phyloP scores from a whole-genome alignment of 1,140 invertebrate species.

The Heliothis virescens region DNA sequence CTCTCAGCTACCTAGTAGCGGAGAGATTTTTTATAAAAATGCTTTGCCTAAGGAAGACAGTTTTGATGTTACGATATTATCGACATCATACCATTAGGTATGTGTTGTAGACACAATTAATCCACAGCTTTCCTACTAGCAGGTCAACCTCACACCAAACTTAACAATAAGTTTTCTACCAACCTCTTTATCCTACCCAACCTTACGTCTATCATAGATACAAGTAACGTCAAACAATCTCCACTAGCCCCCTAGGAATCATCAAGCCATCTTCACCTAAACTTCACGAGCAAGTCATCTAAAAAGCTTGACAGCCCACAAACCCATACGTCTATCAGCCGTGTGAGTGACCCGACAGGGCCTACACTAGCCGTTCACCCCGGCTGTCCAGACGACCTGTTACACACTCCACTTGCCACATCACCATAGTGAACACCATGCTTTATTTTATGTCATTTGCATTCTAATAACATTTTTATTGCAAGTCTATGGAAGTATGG shows the following conservation, averaged over 20 bases:
- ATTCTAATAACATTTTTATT: slow-evolving; percentile 33
- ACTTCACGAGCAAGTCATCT: slow-evolving; percentile 16
- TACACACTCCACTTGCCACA: slow-evolving; percentile 70
- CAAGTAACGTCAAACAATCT: not conserved
- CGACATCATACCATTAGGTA: too few relatives aligned
- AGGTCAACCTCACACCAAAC: too few relatives aligned
- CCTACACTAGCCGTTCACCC: slow-evolving; percentile 76
- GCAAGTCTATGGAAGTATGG: not conserved
- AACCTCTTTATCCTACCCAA: not conserved
- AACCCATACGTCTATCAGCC: slow-evolving; percentile 55
- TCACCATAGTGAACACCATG: slow-evolving; percentile 57
- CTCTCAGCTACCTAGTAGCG: too few relatives aligned
- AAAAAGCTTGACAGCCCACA: not conserved
- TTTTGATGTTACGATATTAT: too few relatives aligned
- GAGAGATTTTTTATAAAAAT: too few relatives aligned
- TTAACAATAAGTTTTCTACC: not conserved
- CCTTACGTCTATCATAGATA: not conserved
- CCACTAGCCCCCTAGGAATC: not conserved
- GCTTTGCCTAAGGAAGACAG: too few relatives aligned
- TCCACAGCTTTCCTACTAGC: too few relatives aligned
- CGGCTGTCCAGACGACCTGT: slow-evolving; percentile 74
- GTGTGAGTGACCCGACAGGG: slow-evolving; percentile 74
- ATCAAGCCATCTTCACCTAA: not conserved
- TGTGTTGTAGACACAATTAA: too few relatives aligned
- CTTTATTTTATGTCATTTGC: slow-evolving; percentile 52